A percentile compares a stretch with the other conserved stretches of the same genome.
Conservation (phyloP, 2,113 vertebrate genomes). For the Saimiri boliviensis region DNA sequence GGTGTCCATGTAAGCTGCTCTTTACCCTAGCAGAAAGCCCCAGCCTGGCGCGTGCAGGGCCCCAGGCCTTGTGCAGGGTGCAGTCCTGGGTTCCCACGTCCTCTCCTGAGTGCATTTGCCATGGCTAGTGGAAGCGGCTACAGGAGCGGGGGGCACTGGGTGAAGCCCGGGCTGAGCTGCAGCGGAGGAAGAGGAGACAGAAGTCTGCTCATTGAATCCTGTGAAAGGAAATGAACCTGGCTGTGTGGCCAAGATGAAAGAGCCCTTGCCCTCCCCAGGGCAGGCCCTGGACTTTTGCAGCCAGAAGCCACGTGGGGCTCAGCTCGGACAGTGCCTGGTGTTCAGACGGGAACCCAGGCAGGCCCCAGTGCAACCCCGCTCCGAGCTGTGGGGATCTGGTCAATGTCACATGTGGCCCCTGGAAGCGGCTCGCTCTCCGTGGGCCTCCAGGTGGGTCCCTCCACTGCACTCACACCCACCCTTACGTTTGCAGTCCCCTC, state of each 20-base stretch:
- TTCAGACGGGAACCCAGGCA: background rate
- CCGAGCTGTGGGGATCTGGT: no score
- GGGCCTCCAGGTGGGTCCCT: background rate
- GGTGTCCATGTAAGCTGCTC: fast-evolving
- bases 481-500: background rate
- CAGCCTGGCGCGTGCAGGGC: fast-evolving
- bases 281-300: background rate
- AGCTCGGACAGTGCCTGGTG: fast-evolving
- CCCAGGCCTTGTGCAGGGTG: fast-evolving
- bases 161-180: background rate
- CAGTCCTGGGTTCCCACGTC: fast-evolving
- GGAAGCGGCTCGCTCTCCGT: fast-evolving
- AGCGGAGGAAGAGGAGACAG: background rate
- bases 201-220: fast-evolving
- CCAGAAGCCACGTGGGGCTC: fast-evolving
- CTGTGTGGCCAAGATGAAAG: fast-evolving
- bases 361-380: background rate
- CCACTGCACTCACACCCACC: fast-evolving
- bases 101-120: fast-evolving
- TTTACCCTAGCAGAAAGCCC: background rate
- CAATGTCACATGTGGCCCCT: background rate
- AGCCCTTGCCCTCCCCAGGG: fast-evolving
- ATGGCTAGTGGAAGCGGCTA: fast-evolving
- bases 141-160: background rate
- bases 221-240: background rate